phyloP scores from a whole-genome alignment of 2,888 invertebrate species.

The Hanleya hanleyi region DNA sequence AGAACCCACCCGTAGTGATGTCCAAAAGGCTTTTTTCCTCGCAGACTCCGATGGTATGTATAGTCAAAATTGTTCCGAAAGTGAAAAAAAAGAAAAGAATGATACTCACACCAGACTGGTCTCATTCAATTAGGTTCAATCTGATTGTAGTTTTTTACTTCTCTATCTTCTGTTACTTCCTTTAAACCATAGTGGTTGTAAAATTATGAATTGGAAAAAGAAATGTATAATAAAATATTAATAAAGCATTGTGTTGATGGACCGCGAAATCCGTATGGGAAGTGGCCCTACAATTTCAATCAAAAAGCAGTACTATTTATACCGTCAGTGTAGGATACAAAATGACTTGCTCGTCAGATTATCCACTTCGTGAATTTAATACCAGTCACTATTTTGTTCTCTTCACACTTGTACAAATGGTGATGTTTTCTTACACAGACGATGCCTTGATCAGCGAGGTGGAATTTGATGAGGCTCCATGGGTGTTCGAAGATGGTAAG shows the following conservation, averaged over 20 bases:
- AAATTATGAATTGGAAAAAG: no score
- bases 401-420: background rate
- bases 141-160: background rate
- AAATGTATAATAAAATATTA: no score
- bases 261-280: no score
- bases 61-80: background rate
- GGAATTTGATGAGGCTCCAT: background rate
- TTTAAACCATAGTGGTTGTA: background rate
- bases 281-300: no score
- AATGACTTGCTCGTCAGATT: no score
- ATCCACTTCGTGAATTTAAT: no score
- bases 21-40: background rate
- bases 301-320: no score
- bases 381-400: background rate
- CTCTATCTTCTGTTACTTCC: background rate
- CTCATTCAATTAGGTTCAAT: background rate
- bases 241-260: no score
- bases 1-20: background rate
- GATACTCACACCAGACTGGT: background rate
- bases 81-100: background rate
- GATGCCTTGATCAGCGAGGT: background rate
- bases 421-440: background rate
- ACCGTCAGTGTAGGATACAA: no score
- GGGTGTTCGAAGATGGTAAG: conserved; percentile 3
- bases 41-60: background rate